phyloP scores from a whole-genome alignment of 2,797 vertebrate species.

The Fistularia tabacaria region DNA sequence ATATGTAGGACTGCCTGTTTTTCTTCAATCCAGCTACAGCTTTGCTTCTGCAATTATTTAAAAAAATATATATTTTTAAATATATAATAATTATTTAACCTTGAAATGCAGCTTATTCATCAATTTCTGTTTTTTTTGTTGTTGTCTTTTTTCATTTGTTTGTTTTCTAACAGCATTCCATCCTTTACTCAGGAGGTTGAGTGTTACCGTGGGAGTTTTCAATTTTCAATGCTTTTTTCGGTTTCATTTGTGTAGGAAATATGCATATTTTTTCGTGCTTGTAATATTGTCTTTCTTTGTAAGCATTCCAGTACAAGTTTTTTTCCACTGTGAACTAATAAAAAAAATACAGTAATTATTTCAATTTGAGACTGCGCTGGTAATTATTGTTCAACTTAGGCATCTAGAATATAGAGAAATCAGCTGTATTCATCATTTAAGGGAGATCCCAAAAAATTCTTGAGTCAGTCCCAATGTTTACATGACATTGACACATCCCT shows the following conservation, averaged over 20 bases:
- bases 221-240: no score
- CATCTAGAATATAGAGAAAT: slow-evolving; percentile 58
- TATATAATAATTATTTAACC: no score
- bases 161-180: no score
- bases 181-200: no score
- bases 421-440: slow-evolving; percentile 58
- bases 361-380: slow-evolving; percentile 39
- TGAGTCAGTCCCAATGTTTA: slow-evolving; percentile 49
- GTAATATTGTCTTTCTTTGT: not conserved
- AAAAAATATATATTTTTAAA: no score
- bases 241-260: no score
- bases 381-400: slow-evolving; percentile 52
- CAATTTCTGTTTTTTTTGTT: no score
- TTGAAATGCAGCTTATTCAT: no score
- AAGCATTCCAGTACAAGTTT: slow-evolving; percentile 9
- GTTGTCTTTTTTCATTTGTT: no score
- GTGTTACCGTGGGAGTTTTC: no score
- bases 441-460: slow-evolving; percentile 42
- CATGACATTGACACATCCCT: slow-evolving; percentile 49
- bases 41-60: slow-evolving; percentile 31
- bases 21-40: slow-evolving; percentile 35
- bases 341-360: slow-evolving; percentile 43
- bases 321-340: slow-evolving; percentile 30
- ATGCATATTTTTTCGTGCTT: no score
- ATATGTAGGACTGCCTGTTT: slow-evolving; percentile 28